Evolutionary conservation across 1,140 invertebrate species (phyloP).

Genomic region (Trichonephila clavata): DNA sequence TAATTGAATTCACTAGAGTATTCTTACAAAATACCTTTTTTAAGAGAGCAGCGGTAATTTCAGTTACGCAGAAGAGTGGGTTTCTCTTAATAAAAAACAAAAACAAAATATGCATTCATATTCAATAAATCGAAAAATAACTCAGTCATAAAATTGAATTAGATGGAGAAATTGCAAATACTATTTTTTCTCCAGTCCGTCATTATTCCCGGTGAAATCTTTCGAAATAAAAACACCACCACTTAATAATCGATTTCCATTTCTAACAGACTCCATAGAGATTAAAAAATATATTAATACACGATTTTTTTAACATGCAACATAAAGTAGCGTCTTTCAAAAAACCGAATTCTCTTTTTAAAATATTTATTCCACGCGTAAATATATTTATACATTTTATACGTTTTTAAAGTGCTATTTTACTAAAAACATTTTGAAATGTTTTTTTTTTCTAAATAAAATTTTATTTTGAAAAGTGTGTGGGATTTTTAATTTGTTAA

Average conservation of each 20-base stretch:
- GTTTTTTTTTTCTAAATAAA: too few species aligned
- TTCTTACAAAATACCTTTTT: not conserved
- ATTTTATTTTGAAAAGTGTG: too few species aligned
- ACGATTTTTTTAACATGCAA: too few species aligned
- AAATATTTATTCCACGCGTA: too few species aligned
- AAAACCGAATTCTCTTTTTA: too few species aligned
- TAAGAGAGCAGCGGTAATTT: not conserved
- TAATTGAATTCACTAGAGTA: not conserved
- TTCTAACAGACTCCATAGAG: not conserved
- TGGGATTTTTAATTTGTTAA: too few species aligned
- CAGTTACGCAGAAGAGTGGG: not conserved
- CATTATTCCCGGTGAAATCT: too few species aligned
- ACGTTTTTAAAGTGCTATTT: too few species aligned
- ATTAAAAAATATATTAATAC: not conserved
- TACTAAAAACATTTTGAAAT: too few species aligned
- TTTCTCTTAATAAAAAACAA: not conserved
- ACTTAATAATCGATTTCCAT: not conserved
- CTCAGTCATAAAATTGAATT: conserved; percentile 40
- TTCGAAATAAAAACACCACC: not conserved
- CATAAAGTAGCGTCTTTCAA: too few species aligned
- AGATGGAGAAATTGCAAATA: not conserved
- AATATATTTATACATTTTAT: too few species aligned
- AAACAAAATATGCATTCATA: not conserved
- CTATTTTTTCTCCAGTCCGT: too few species aligned
- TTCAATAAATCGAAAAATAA: conserved; percentile 30